These are phyloP conservation scores for Tipula unca DNA, from an alignment of 2,888 invertebrate genomes.

Conservation along the genomic window DNA sequence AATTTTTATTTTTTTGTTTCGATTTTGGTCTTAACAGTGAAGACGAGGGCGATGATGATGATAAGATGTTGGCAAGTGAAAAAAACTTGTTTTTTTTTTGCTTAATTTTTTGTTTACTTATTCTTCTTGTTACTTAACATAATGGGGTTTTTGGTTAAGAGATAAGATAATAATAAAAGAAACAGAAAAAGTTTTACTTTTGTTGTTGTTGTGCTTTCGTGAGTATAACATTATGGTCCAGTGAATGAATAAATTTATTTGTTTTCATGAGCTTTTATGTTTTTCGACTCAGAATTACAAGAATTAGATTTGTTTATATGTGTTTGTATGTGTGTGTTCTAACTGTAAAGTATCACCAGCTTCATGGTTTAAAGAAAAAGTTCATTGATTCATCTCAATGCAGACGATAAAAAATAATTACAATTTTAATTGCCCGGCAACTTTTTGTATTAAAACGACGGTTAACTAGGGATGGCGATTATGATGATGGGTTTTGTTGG, in stretches of 20 bases:
- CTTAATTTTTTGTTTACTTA: neutral
- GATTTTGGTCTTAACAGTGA: neutral
- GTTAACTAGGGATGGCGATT: neutral
- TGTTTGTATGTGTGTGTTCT: too few species aligned
- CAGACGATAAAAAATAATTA: neutral
- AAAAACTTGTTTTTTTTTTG: neutral
- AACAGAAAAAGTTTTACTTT: neutral
- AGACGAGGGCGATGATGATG: neutral
- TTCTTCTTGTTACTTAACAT: neutral
- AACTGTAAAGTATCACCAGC: neutral
- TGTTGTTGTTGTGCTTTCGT: neutral
- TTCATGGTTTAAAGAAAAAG: neutral
- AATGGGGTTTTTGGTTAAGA: neutral
- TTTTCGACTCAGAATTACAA: neutral
- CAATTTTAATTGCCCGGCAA: neutral
- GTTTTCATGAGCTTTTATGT: neutral
- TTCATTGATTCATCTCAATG: neutral
- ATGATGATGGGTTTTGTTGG: neutral
- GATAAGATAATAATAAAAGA: neutral
- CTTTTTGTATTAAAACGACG: neutral
- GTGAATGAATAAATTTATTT: neutral
- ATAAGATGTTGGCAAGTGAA: neutral
- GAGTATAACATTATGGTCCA: neutral
- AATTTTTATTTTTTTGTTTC: neutral
- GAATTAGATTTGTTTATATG: too few species aligned